Evolutionary conservation across 2,888 invertebrate genomes (phyloP).

Genomic region (Tetramorium bicarinatum): DNA sequence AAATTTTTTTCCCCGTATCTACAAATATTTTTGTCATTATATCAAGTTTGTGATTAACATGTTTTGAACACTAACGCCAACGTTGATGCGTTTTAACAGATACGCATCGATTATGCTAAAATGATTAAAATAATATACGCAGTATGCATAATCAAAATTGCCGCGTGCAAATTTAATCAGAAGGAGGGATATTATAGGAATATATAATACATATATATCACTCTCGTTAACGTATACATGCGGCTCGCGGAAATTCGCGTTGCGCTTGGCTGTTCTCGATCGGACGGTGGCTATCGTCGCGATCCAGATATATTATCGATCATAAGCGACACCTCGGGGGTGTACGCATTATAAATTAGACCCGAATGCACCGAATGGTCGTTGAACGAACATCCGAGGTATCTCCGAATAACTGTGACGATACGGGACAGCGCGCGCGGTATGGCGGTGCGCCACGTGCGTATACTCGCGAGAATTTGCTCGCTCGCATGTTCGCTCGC

Average conservation of each 20-base stretch:
- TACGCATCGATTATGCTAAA: slow-evolving; percentile 28
- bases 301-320: slow-evolving; percentile 47
- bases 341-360: slow-evolving; percentile 56
- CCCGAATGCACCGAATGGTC: slow-evolving; percentile 25
- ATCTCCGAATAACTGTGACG: slow-evolving; percentile 41
- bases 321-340: slow-evolving; percentile 26
- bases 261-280: slow-evolving; percentile 6
- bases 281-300: slow-evolving; percentile 10
- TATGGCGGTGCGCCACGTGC: slow-evolving; percentile 23
- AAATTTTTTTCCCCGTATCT: neutral
- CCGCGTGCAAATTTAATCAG: slow-evolving; percentile 13
- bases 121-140: slow-evolving; percentile 29
- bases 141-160: slow-evolving; percentile 26
- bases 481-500: slow-evolving; percentile 33
- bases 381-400: slow-evolving; percentile 48
- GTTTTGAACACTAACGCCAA: neutral
- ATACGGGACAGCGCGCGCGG: slow-evolving; percentile 13
- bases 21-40: neutral
- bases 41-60: neutral
- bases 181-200: neutral
- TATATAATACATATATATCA: neutral
- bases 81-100: neutral
- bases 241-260: slow-evolving; percentile 18
- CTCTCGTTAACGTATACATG: neutral
- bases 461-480: slow-evolving; percentile 1